Evolutionary conservation across 2,797 vertebrate genomes (phyloP).

Genomic region (Nothura maculosa): DNA sequence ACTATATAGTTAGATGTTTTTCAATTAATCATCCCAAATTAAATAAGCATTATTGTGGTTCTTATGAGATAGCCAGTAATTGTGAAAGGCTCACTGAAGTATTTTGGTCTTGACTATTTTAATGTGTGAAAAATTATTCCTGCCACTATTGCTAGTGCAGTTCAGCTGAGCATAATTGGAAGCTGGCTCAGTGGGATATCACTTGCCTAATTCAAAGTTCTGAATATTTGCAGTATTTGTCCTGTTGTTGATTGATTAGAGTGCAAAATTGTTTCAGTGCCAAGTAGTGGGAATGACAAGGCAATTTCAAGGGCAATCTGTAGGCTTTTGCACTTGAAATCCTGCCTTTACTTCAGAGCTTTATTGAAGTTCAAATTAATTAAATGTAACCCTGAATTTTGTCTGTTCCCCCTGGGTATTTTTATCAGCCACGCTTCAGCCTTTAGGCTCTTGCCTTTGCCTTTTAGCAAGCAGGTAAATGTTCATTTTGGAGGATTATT

Average conservation of each 20-base stretch:
- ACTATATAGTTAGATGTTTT: neutral
- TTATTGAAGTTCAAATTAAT: neutral
- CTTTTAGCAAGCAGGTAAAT: neutral
- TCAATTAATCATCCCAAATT: neutral
- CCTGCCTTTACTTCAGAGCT: neutral
- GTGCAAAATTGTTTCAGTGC: neutral
- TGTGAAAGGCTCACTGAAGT: neutral
- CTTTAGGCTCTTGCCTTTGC: neutral
- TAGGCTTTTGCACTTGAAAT: neutral
- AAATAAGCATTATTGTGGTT: neutral
- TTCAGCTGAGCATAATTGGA: neutral
- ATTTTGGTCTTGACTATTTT: neutral
- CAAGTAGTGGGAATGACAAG: neutral
- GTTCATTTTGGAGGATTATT: neutral
- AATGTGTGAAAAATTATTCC: neutral
- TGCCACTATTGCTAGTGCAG: neutral
- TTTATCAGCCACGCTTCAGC: neutral
- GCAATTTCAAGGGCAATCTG: neutral
- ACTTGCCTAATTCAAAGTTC: neutral
- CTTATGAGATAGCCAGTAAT: neutral
- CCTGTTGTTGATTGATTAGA: neutral
- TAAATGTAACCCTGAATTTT: neutral
- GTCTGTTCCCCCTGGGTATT: neutral
- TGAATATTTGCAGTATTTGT: neutral
- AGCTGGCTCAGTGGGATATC: neutral